phyloP scores from a whole-genome alignment of 2,113 vertebrate genomes.

The Rattus norvegicus region GRCr8 NC_086023.1:168080001-168080500 shows the following conservation, averaged over 20 bases:
- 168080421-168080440: conserved; percentile 61
- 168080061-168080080: background rate
- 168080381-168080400: background rate
- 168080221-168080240: background rate
- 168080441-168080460: conserved; percentile 50
- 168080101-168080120: too few relatives aligned
- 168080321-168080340: background rate
- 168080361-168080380: background rate
- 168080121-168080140: background rate
- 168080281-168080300: background rate
- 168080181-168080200: conserved; percentile 44
- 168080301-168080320: background rate
- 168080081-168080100: background rate
- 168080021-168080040: background rate
- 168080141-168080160: conserved; percentile 34
- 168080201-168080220: background rate
- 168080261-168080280: background rate
- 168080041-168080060: background rate
- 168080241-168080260: too few relatives aligned
- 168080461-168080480: conserved; percentile 68
- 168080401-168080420: background rate
- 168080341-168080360: conserved; percentile 77
- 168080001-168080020: background rate
- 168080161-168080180: conserved; percentile 74
- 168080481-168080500: conserved; percentile 67